Evolutionary conservation across 2,797 vertebrate species (phyloP), one percentile per base, ranked within the genome.

Genomic region (Oceanodroma leucorhoa): DNA sequence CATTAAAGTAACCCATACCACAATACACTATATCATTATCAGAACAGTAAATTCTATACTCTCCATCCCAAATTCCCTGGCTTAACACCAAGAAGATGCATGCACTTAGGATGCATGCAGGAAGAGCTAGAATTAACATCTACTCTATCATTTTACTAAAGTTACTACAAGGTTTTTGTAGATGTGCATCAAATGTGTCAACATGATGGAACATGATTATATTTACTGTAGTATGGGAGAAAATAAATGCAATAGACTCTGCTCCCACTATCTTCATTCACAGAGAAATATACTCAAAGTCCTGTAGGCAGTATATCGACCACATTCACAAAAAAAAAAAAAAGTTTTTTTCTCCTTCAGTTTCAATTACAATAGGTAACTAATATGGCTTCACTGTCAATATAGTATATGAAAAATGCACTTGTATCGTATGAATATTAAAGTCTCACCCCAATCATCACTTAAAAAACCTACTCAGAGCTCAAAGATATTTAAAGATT

Each of bases 341-440:
- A 19, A 7, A 0, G 0, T 5, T 8, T 41, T 55, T 11, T 1
- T 9, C 38, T 36, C 23, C 10, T 55, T 48, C 23, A 34, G 11
- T 51, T 89, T 79, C 22, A 66, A 36, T 48, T 62, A 53, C 7
- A 40, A 41, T 1, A 66, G 7, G 13, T 34, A 81, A 54, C 15
- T 48, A 38, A 48, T 38, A 87, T 0, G 7, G 36, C 10, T 89
- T 78, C 20, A 40, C 11, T 41, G 50, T 66, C 22, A 58, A 53
- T 2, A 23, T 0, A 81, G 13, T 8, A 19, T 21, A 58, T 1
- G 19, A 61, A 78, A 79, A 83, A 83, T 14, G 1, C 21, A 64
- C 16, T 78, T 40, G 9, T 30, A 48, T 61, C 24, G 17, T 5
- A 65, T 7, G 8, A 69, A 36, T 29, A 65, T 13, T 45, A 55